Evolutionary conservation across 2,888 invertebrate species (phyloP).

Genomic region (Zygothrica quintamaculata): DNA sequence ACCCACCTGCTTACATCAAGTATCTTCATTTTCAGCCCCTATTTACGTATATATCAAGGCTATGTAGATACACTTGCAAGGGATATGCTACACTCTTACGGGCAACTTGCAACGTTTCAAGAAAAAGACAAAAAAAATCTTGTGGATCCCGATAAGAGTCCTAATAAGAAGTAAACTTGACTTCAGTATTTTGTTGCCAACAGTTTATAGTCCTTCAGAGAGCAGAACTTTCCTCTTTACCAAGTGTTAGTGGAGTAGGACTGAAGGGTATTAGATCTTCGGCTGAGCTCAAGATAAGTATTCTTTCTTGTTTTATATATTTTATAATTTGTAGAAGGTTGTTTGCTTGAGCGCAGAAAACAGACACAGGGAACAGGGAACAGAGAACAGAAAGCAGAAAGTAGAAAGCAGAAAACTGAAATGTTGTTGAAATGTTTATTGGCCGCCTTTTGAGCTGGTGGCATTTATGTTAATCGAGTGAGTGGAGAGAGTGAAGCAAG

Average conservation of each 20-base stretch:
- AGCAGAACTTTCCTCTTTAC: no score
- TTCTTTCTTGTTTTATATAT: conserved; percentile 6
- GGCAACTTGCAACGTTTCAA: background rate
- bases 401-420: conserved; percentile 46
- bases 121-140: no score
- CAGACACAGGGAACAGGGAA: no score
- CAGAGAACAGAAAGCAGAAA: no score
- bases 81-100: background rate
- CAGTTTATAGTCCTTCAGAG: no score
- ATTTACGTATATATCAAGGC: conserved; percentile 22
- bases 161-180: no score
- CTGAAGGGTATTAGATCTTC: conserved; percentile 10
- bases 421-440: conserved; percentile 64
- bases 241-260: background rate
- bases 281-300: background rate
- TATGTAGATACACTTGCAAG: no score
- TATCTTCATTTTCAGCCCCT: background rate
- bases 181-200: no score
- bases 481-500: conserved; percentile 47
- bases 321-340: conserved; percentile 53
- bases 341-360: conserved; percentile 59
- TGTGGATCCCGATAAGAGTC: no score
- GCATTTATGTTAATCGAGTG: conserved; percentile 73
- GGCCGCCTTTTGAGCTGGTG: conserved; percentile 60
- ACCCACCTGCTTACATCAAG: no score